Conservation (phyloP, 1,140 invertebrate genomes). For the Bradysia coprophila region DNA sequence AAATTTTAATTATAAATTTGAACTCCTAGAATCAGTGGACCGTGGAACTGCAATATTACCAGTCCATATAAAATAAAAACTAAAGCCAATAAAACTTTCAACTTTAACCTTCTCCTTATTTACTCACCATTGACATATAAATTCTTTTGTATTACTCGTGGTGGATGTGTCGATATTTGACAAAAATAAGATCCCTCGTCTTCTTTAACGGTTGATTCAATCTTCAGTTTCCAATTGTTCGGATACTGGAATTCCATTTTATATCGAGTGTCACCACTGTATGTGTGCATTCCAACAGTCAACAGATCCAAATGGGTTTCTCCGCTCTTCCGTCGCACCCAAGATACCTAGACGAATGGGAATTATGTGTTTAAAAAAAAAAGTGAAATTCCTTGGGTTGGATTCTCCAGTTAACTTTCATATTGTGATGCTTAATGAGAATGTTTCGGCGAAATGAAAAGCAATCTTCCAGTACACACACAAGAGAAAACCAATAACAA, state of each 20-base stretch:
- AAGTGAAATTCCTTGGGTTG: too few species aligned
- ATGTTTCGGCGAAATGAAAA: too few species aligned
- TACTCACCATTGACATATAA: slow-evolving; percentile 49
- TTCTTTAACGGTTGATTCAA: slow-evolving; percentile 42
- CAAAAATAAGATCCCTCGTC: slow-evolving; percentile 58
- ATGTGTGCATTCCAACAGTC: slow-evolving; percentile 46
- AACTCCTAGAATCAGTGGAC: too few species aligned
- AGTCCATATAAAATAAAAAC: neutral
- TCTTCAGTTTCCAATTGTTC: slow-evolving; percentile 55
- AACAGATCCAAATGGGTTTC: slow-evolving; percentile 40
- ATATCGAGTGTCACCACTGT: slow-evolving; percentile 52
- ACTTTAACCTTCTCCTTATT: slow-evolving; percentile 6
- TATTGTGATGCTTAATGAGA: too few species aligned
- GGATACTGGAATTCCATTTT: slow-evolving; percentile 58
- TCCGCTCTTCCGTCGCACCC: slow-evolving; percentile 42
- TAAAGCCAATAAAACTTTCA: neutral
- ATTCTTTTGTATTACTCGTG: slow-evolving; percentile 48
- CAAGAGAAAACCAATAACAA: too few species aligned
- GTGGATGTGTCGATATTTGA: slow-evolving; percentile 58
- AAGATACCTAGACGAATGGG: slow-evolving; percentile 37
- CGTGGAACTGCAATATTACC: too few species aligned
- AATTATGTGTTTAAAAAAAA: neutral
- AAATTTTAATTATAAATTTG: too few species aligned
- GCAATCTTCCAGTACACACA: too few species aligned
- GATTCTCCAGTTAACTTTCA: too few species aligned